These are phyloP conservation scores for Poicephalus meyeri DNA, from an alignment of 2,113 vertebrate species.

Conservation along the genomic window DNA sequence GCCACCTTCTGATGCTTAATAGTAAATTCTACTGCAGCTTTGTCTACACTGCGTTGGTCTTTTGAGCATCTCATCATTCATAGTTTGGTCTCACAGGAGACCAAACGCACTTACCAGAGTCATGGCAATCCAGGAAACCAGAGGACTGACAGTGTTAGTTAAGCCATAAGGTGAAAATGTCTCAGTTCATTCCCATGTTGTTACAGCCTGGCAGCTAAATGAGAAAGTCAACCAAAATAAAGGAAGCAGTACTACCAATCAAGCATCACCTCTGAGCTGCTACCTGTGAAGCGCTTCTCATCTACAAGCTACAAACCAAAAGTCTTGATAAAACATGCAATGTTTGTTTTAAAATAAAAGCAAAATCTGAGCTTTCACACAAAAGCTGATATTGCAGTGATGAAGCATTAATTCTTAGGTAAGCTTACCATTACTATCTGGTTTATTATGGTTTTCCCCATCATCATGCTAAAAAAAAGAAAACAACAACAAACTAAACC, in stretches of 20 bases:
- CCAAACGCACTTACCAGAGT: background rate
- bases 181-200: background rate
- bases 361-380: background rate
- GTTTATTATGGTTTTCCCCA: background rate
- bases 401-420: background rate
- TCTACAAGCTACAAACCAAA: background rate
- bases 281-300: background rate
- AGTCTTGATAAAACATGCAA: background rate
- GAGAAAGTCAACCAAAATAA: background rate
- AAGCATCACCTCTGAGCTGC: background rate
- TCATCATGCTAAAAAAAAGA: background rate
- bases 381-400: background rate
- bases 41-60: rapidly evolving
- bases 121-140: background rate
- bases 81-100: background rate
- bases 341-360: background rate
- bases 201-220: background rate
- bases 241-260: background rate
- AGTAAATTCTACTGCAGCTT: background rate
- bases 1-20: background rate
- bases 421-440: background rate
- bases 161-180: rapidly evolving
- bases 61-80: background rate
- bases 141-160: background rate
- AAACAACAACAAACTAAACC: background rate